Evolutionary conservation across 2,888 invertebrate species (phyloP).

Genomic region (Branchellion lobata): DNA sequence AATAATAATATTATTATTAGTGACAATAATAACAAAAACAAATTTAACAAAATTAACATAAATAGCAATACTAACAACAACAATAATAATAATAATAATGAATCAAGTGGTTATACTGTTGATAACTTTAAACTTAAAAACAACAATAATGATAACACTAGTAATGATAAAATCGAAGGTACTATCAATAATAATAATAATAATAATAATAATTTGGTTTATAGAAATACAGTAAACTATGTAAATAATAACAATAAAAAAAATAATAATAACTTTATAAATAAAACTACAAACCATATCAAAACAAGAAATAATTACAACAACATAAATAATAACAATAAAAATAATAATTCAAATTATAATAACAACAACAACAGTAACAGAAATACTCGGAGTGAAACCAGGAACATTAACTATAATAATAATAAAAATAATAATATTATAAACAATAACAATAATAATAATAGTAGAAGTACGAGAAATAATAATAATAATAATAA

Average conservation of each 20-base stretch:
- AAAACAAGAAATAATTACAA: too few species aligned
- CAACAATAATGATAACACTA: background rate
- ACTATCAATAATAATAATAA: background rate
- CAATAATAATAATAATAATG: background rate
- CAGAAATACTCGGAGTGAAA: too few species aligned
- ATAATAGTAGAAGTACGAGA: too few species aligned
- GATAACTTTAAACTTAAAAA: background rate
- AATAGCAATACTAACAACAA: too few species aligned
- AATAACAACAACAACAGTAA: background rate
- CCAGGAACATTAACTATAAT: too few species aligned
- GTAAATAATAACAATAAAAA: background rate
- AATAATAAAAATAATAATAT: too few species aligned
- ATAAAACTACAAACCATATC: background rate
- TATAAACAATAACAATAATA: too few species aligned
- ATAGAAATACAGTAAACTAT: too few species aligned
- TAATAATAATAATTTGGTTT: background rate
- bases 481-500: too few species aligned
- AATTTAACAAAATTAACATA: too few species aligned
- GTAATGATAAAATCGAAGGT: background rate
- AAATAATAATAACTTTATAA: background rate
- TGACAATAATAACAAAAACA: too few species aligned
- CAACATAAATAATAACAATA: background rate
- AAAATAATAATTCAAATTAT: background rate
- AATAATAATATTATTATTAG: too few species aligned
- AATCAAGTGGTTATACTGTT: background rate